Evolutionary conservation across 1,140 invertebrate species (phyloP).

Genomic region (Listronotus oregonensis): DNA sequence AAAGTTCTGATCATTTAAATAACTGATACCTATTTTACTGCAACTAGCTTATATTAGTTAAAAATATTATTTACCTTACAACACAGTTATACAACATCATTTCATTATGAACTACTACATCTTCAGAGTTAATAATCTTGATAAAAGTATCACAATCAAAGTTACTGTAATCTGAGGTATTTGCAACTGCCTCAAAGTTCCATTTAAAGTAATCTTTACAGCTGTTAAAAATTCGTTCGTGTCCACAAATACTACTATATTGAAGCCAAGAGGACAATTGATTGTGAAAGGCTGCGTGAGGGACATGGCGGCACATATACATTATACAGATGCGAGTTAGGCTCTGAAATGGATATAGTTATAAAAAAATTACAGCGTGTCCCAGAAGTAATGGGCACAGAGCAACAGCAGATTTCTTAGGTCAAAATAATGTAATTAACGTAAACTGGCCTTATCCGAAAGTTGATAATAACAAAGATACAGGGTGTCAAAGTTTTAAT

Average conservation of each 20-base stretch:
- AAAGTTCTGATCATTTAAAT: no score
- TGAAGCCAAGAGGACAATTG: slow-evolving; percentile 89
- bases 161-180: slow-evolving; percentile 78
- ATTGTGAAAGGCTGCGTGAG: slow-evolving; percentile 78
- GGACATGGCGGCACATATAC: slow-evolving; percentile 88
- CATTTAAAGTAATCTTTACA: slow-evolving; percentile 89
- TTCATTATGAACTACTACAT: slow-evolving; percentile 89
- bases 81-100: slow-evolving; percentile 81
- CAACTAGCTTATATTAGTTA: background rate
- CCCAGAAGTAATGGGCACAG: no score
- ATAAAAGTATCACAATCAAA: slow-evolving; percentile 83
- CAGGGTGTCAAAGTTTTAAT: no score
- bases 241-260: slow-evolving; percentile 82
- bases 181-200: slow-evolving; percentile 86
- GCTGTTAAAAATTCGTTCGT: slow-evolving; percentile 73
- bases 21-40: no score
- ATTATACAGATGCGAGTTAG: slow-evolving; percentile 78
- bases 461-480: no score
- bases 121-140: slow-evolving; percentile 78
- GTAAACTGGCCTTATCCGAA: no score
- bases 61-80: slow-evolving; percentile 54
- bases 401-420: no score
- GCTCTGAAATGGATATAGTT: no score
- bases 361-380: no score
- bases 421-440: no score